Evolutionary conservation across 2,113 vertebrate species (phyloP).

Genomic region (Addax nasomaculatus): DNA sequence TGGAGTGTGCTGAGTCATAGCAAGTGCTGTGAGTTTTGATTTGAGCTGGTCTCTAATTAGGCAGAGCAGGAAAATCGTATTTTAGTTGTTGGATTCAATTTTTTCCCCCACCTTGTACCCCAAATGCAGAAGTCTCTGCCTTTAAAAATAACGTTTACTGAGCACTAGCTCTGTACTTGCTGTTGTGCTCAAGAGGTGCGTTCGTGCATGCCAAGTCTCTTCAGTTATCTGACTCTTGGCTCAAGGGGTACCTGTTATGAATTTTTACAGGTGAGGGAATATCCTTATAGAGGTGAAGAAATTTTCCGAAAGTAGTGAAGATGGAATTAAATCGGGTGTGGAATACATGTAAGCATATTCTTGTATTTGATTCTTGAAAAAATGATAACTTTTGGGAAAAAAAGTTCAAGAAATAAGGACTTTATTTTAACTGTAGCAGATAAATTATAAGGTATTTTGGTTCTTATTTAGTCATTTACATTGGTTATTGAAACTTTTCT

Average conservation of each 20-base stretch:
- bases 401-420: neutral
- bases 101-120: neutral
- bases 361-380: neutral
- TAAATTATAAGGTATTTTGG: neutral
- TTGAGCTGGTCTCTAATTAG: slow-evolving; percentile 36
- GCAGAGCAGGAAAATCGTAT: neutral
- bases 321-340: neutral
- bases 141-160: neutral
- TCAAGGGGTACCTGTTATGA: neutral
- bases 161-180: neutral
- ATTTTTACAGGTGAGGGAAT: neutral
- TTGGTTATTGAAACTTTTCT: neutral
- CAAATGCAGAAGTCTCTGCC: neutral
- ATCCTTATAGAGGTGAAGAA: neutral
- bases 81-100: neutral
- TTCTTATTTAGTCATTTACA: neutral
- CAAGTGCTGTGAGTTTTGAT: neutral
- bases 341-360: neutral
- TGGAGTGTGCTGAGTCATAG: neutral
- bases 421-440: neutral
- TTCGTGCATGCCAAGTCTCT: neutral
- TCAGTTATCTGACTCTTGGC: neutral
- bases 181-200: neutral
- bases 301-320: neutral
- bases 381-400: neutral